Conservation (phyloP, 2,113 vertebrate species). For the Chauna torquata region DNA sequence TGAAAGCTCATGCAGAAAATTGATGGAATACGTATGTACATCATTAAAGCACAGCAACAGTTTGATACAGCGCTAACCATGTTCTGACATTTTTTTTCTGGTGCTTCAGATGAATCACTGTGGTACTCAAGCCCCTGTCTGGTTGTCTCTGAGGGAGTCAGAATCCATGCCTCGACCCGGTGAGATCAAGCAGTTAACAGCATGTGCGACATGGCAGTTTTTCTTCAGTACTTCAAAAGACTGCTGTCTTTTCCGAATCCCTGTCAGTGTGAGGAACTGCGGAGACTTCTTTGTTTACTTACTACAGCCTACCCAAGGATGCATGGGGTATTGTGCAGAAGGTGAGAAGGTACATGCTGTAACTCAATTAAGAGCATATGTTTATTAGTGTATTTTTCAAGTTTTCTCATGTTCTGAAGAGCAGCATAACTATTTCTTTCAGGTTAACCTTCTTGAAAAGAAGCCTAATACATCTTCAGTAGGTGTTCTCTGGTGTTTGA, state of each 20-base stretch:
- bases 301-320: conserved; percentile 89
- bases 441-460: not conserved
- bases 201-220: conserved; percentile 89
- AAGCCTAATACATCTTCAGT: not conserved
- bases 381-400: not conserved
- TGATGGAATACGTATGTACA: not conserved
- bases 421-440: not conserved
- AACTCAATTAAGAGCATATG: not conserved
- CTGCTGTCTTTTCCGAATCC: conserved; percentile 91
- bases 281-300: conserved; percentile 89
- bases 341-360: conserved; percentile 69
- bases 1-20: not conserved
- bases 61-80: not conserved
- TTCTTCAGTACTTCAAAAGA: conserved; percentile 80
- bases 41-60: not conserved
- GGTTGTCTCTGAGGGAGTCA: conserved; percentile 84
- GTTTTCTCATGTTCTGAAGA: not conserved
- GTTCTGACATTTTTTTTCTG: conserved; percentile 23
- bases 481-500: not conserved
- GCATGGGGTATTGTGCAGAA: conserved; percentile 92
- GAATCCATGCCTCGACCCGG: conserved; percentile 83
- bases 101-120: conserved; percentile 86
- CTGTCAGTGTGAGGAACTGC: conserved; percentile 88
- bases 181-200: conserved; percentile 83
- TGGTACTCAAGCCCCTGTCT: conserved; percentile 90